Percentiles rank a stretch among this genome's conserved stretches.
These are phyloP conservation scores for Crossocerus cetratus DNA, from an alignment of 2,888 invertebrate genomes.

Conservation along the genomic window DNA sequence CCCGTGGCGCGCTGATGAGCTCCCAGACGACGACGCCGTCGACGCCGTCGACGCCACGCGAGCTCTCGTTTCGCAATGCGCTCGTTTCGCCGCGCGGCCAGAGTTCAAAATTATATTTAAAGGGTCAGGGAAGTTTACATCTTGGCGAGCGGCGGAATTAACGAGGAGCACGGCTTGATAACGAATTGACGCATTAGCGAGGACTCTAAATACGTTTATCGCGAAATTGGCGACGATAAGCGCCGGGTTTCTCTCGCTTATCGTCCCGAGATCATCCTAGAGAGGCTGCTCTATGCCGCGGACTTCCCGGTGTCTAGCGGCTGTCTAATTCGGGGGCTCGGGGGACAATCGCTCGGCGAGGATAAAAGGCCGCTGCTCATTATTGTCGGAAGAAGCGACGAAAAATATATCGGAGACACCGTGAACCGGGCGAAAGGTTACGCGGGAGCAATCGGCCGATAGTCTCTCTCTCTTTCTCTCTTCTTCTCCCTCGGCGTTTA, in stretches of 20 bases:
- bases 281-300: too few relatives aligned
- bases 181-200: neutral
- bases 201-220: constrained; percentile 25
- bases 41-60: too few relatives aligned
- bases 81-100: too few relatives aligned
- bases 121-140: neutral
- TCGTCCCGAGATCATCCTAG: neutral
- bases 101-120: constrained; percentile 6
- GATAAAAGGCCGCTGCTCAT: neutral
- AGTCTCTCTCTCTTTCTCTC: constrained; percentile 9
- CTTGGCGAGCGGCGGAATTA: neutral
- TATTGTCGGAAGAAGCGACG: constrained; percentile 25
- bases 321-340: too few relatives aligned
- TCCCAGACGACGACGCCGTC: too few relatives aligned
- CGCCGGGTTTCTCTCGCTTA: neutral
- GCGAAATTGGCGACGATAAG: neutral
- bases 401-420: constrained; percentile 42
- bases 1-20: too few relatives aligned
- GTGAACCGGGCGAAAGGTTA: constrained; percentile 39
- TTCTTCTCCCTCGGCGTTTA: constrained; percentile 6
- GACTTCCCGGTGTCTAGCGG: too few relatives aligned
- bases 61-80: too few relatives aligned
- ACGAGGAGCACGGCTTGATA: constrained; percentile 10
- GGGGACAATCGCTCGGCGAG: too few relatives aligned
- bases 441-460: constrained; percentile 41